These are phyloP conservation scores for Chymomyza caudatula DNA, from an alignment of 2,888 invertebrate species.

Conservation along the genomic window DNA sequence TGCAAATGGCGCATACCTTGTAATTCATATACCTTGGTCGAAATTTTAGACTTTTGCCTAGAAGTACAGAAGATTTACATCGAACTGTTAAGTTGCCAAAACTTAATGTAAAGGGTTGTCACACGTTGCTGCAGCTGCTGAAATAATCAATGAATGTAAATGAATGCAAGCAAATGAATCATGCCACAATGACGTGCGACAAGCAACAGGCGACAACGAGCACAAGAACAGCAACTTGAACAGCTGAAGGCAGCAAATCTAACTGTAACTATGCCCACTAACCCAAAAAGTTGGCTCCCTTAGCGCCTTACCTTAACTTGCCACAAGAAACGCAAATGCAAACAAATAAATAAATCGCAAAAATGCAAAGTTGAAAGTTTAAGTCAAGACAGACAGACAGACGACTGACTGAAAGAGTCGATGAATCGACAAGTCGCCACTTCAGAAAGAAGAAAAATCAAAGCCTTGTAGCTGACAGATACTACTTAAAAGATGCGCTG, in stretches of 20 bases:
- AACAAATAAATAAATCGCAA: conserved; percentile 14
- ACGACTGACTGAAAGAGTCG: conserved; percentile 28
- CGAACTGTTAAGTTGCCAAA: no score
- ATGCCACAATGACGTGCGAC: conserved; percentile 59
- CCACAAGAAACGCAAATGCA: conserved; percentile 14
- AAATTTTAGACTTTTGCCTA: no score
- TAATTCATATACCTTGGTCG: no score
- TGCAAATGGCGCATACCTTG: no score
- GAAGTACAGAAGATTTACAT: no score
- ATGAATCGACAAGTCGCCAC: conserved; percentile 31
- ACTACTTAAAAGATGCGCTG: conserved; percentile 31
- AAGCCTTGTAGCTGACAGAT: conserved; percentile 26
- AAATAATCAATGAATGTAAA: conserved; percentile 35
- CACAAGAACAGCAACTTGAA: not conserved
- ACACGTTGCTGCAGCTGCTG: not conserved
- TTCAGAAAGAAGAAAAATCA: conserved; percentile 14
- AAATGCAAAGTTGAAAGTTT: conserved; percentile 67
- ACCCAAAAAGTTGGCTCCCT: conserved; percentile 38
- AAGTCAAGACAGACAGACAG: conserved; percentile 33
- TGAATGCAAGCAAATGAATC: conserved; percentile 50
- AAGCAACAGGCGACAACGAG: conserved; percentile 18
- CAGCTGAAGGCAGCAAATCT: conserved; percentile 23
- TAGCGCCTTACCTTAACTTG: not conserved
- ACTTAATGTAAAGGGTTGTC: not conserved
- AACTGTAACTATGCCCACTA: conserved; percentile 52